Base-by-base conservation (phyloP, 2,797 vertebrate genomes). In the Anniella stebbinsi region DNA sequence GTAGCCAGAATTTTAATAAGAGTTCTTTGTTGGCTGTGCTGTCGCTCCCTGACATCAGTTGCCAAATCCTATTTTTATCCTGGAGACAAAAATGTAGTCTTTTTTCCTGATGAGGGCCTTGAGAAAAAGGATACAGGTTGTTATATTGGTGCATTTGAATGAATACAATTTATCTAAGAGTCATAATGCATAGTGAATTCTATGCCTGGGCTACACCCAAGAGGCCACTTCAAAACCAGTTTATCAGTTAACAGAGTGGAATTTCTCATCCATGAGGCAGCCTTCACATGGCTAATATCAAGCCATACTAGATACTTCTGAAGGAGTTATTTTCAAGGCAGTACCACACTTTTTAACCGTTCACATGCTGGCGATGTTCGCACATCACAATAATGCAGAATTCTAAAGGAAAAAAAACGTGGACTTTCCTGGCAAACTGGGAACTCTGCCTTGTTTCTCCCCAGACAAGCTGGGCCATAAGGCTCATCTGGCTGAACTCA, bases 61-160 rank as follows among this genome's bases (percentile, higher is more conserved):
- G 82, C 75, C 63, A 66, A 89, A 76, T 69, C 28, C 48, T 70
- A 84, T 89, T 80, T 78, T 70, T 77, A 86, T 84, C 30, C 48
- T 36, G 9, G 63, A 67, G 36, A 73, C 36, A 83, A 70, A 11
- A 70, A 28, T 41, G 8, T 57, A 77, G 73, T 1, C 13, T 48
- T 69, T 51, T 73, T 83, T 70, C 13, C 54, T 76, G 36, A 38
- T 45, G 11, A 63, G 28, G 57, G 33, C 21, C 23, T 77, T 84
- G 63, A 84, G 15, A 87, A 83, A 78, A 87, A 83, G 72, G 21
- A 78, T 57, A 57, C 33, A 81, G 73, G 41, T 72, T 60, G 3
- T 83, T 38, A 84, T 25, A 78, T n/a, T 28, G 15, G 18, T 48
- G 13, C 84, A 30, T 60, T 51, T 63, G 51, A 87, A 60, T 84